Base-by-base conservation (phyloP, 2,113 vertebrate species). In the Ceuthmochares aereus region DNA sequence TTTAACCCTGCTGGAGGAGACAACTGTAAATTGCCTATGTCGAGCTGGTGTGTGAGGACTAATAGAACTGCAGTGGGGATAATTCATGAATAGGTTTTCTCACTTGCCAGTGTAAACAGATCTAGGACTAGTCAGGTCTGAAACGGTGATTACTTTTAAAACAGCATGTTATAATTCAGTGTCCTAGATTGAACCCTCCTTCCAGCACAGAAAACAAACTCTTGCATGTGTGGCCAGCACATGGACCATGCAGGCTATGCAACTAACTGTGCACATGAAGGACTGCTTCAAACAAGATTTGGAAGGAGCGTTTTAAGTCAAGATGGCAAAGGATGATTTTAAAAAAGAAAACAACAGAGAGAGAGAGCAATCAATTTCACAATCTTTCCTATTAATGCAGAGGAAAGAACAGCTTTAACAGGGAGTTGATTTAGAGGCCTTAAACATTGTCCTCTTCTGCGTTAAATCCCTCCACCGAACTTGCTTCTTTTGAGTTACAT, bases 121-220 rank as follows among this genome's bases (percentile, higher is more conserved):
- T 82, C 56, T 60, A 58, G 60, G 72, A 82, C 68, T 91, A 55
- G 84, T 79, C 93, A 42, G 78, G 64, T 92, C 92, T 95, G 85
- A 96, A 94, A 92, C 3, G 3, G 79, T 83, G 86, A 91, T 89
- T 93, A 83, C 81, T 91, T 96, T 94, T 74, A 82, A 93, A 93
- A 67, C 83, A 80, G 54, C 52, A 2, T 63, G 81, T 59, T 92
- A 68, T 25, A 87, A 87, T 92, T 96, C 69, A 79, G 66, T 84
- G 90, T 94, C 92, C 89, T 66, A 40, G 69, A 59, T 3, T 94
- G 91, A 97, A 84, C 92, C 36, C 72, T 96, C 37, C 43, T 90
- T 82, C 66, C 52, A 77, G 37, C 34, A 36, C 25, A 70, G 59
- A 87, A 95, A 93, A 93, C 69, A 92, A 85, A 67, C 25, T 40